Conservation (phyloP, 2,113 vertebrate genomes). For the Hemibagrus wyckioides region DNA sequence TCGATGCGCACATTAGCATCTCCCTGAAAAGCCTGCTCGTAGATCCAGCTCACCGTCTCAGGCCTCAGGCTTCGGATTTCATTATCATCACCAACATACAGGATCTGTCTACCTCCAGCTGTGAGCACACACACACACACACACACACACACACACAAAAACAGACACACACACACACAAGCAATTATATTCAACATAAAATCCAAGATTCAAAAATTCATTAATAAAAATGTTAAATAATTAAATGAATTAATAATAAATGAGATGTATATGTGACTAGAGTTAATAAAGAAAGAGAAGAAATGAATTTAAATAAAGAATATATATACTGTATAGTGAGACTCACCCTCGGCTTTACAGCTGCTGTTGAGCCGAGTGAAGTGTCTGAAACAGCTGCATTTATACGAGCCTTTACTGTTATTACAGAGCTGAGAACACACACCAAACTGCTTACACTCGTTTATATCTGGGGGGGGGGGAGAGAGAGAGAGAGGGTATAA, state of each 20-base stretch:
- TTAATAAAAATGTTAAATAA: neutral
- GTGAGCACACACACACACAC: neutral
- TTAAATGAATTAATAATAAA: no score
- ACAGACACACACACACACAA: neutral
- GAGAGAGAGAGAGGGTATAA: neutral
- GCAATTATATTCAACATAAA: neutral
- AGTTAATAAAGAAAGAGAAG: neutral
- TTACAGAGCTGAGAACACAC: conserved; percentile 95
- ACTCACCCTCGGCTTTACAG: conserved; percentile 90
- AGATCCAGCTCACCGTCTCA: conserved; percentile 86
- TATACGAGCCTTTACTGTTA: conserved; percentile 92
- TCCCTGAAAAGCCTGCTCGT: conserved; percentile 92
- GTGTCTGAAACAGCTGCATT: conserved; percentile 90
- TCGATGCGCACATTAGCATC: conserved; percentile 93
- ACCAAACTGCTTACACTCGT: conserved; percentile 88
- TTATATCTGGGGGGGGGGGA: conserved; percentile 77
- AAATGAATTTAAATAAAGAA: neutral
- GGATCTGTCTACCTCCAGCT: conserved; percentile 70
- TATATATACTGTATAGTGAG: neutral
- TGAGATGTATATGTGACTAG: no score
- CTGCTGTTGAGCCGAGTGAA: conserved; percentile 88
- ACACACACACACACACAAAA: neutral
- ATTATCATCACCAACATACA: conserved; percentile 95
- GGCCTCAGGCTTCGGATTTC: conserved; percentile 95
- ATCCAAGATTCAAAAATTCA: neutral